Evolutionary conservation across 2,888 invertebrate genomes (phyloP), one percentile per base, ranked within the genome.

Genomic region (Heteromyza rotundicornis): DNA sequence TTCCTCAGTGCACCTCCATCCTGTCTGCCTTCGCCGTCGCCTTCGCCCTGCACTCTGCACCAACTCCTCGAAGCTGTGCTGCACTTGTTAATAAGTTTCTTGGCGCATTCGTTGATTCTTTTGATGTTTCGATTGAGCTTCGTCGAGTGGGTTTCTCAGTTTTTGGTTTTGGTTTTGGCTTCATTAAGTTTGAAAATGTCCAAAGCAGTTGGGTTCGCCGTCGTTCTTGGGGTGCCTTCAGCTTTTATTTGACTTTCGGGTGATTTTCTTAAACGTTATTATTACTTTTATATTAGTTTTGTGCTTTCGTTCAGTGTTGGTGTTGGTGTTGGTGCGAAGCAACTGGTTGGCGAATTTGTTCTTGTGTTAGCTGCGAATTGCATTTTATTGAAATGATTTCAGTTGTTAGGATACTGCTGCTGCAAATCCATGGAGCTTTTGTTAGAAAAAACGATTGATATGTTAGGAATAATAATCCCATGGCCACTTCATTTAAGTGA

Each of bases 11-110:
- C 76, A 76, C 71, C 59, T 59, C 58, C 35, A 59, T 59, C 53
- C 55, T 57, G 59, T 59, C 60, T 66, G 60, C 23, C 52, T 60
- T 49, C 60, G 32, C 23, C 19, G 24, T 8, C 44, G 27, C 22
- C 49, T 24, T 47, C 32, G 51, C 10, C 32, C 24, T 16, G 16
- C 32, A 8, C 36, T 50, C 40, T 56, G 54, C 49, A 27, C 14
- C 24, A n/a, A 17, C 53, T 19, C 17, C 35, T 19, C 17, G 35
- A 14, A 24, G n/a, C 50, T 60, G 44, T 56, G 67, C 64, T 75
- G 76, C 76, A 77, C 77, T 77, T 78, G 77, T 78, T 78, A 78
- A 78, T 78, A 77, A 77, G 79, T 75, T 77, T 73, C 69, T 68
- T 70, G 66, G 51, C 55, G 60, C 44, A 56, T 60, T 63, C 50